Base-by-base conservation (phyloP, 2,797 vertebrate species). In the Oceanodroma leucorhoa region DNA sequence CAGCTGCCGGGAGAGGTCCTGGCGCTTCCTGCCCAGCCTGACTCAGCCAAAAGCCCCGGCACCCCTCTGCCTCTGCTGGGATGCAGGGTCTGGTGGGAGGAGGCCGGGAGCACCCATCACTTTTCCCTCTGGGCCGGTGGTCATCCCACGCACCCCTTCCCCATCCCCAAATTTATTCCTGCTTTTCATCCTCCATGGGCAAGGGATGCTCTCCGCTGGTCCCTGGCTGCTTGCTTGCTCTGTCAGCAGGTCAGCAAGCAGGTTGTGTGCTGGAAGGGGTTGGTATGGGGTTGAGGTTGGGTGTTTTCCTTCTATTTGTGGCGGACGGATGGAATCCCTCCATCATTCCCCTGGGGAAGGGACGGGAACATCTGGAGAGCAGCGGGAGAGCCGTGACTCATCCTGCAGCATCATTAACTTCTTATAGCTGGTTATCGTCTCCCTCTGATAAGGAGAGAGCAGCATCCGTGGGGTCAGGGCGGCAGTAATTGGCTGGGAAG, bases 391-490 rank as follows among this genome's bases (percentile, higher is more conserved):
- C 92, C 23, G 60, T 95, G 96, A 96, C 83, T 97, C 96, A 97
- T 93, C 76, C 96, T 96, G 95, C 96, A 97, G 96, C 96, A 95
- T 96, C 96, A 95, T 97, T 97, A 97, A 96, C 94, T 96, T 97
- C 96, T 96, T 95, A 95, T 91, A 90, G 96, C 96, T 95, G 95
- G 94, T 95, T 97, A 93, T 96, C 95, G 95, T 96, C 93, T 95
- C 93, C 72, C 84, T 94, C 89, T 87, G 96, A 96, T 90, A 95
- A 89, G 78, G 67, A 78, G 76, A 83, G 89, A 92, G 87, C 90
- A 85, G 87, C 75, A 87, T 87, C 84, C 32, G 1, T 70, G 58
- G 83, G 96, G 94, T 96, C 94, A 89, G 83, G 75, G 72, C 26
- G 4, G 62, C 7, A 5, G 80, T 95, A 96, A 96, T 89, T 95